Base-by-base conservation (phyloP, 2,113 vertebrate species). In the Pelvicachromis taeniatus region DNA sequence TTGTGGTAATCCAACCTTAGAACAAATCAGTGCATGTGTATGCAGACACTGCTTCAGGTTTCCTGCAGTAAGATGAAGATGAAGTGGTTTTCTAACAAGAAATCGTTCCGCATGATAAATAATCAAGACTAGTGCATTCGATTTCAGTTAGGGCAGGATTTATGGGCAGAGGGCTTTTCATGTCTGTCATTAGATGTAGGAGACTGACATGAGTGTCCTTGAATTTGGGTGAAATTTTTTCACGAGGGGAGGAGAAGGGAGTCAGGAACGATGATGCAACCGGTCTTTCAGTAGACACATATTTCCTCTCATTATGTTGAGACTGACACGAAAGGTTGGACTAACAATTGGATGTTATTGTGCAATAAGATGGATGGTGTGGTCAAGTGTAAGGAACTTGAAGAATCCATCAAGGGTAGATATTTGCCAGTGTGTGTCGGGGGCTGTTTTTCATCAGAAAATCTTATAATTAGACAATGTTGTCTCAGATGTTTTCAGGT, bases 161-260 rank as follows among this genome's bases (percentile, higher is more conserved):
- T 85, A 87, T 78, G 53, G 85, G 59, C 16, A n/a, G 56, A 78
- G 52, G 12, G 38, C 79, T 54, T 53, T 73, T 53, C 40, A 13
- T 50, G 53, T 84, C 73, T 9, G 7, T 81, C 79, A 78, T 78
- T 82, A 78, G 70, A 85, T 79, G 26, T 54, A 78, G 52, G 81
- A 78, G 48, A 63, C 33, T 81, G 89, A 91, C 65, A 55, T 33
- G 61, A 42, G 54, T 80, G 90, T 87, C 87, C 87, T 90, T 90
- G 85, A 91, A 80, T 29, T 56, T 75, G 78, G 78, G 83, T 84
- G 83, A 79, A 75, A 68, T 16, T 9, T 54, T 84, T 54, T 82
- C 38, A 77, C 55, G 68, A 83, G 40, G 29, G 12, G 52, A 70
- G 40, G 70, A 59, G 58, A 59, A 48, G 7, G 21, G 35, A 75